These are phyloP conservation scores for Cerastis leucographa DNA, from an alignment of 2,888 invertebrate species.

Conservation along the genomic window DNA sequence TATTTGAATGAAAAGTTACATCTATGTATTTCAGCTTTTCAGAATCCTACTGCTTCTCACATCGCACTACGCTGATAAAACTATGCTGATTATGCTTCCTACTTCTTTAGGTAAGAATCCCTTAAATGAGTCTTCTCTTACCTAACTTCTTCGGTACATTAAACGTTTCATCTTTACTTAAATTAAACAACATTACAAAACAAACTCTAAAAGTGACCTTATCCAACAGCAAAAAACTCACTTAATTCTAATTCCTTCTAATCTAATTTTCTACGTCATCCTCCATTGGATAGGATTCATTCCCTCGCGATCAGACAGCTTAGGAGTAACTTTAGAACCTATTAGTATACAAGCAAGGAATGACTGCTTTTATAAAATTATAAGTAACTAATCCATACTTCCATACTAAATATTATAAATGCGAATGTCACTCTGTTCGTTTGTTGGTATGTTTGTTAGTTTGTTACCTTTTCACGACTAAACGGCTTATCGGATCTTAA, in stretches of 20 bases:
- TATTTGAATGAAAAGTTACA: neutral
- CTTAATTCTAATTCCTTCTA: constrained; percentile 36
- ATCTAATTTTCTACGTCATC: constrained; percentile 45
- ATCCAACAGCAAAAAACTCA: constrained; percentile 18
- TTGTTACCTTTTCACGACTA: too few species aligned
- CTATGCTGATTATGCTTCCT: neutral
- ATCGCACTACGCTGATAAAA: neutral
- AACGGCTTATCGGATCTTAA: too few species aligned
- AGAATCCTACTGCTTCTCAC: neutral
- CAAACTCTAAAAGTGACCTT: constrained; percentile 8
- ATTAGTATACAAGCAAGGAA: too few species aligned
- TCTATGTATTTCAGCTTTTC: neutral
- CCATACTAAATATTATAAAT: too few species aligned
- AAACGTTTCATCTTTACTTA: constrained; percentile 14
- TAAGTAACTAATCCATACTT: too few species aligned
- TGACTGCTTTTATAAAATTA: too few species aligned
- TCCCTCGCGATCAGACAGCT: constrained; percentile 31
- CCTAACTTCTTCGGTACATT: neutral
- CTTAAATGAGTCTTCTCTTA: neutral
- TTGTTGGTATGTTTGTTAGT: too few species aligned
- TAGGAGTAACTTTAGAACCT: constrained; percentile 41
- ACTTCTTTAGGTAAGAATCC: neutral
- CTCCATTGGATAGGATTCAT: constrained; percentile 21
- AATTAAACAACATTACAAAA: constrained; percentile 1
- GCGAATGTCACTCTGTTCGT: too few species aligned